Evolutionary conservation across 2,113 vertebrate genomes (phyloP), one percentile per base, ranked within the genome.

Genomic region (Mustela lutreola): DNA sequence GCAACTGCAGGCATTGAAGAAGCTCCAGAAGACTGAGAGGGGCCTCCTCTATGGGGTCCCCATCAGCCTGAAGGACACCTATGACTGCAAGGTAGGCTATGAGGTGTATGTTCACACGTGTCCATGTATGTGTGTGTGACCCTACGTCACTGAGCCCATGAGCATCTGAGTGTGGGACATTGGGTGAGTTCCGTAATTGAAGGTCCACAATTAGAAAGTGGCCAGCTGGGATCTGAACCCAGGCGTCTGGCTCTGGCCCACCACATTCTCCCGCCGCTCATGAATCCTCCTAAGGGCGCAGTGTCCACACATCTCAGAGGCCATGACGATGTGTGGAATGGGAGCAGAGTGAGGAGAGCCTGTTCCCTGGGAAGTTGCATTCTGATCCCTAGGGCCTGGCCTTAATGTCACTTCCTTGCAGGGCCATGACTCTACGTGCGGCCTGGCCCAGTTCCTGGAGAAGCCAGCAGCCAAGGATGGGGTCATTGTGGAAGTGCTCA

Each of bases 11-110:
- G 96, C 98, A 1, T 10, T 99, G 53, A 89, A 97, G 50, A 89
- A 1, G 33, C 95, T 92, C 31, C 98, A 96, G 71, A 89, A 95
- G 26, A 97, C 96, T 76, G 98, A 98, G 53, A 28, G 91, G 39
- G 99, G 99, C 28, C 98, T 99, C 48, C 98, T 99, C 71, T 99
- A 99, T 0, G 99, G 99, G 1, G 91, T 99, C 63, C 99, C 99
- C 0, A 1, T 99, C 75, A 99, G 99, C 97, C 98, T 99, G 97
- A 99, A 99, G 98, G 99, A 99, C 2, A 98, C 99, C 71, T 9
- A 99, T 1, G 71, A 88, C n/a, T 98, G 98, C 97, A 98, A 99
- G 99, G 99, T 99, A 92, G 96, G 93, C 93, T 56, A 28, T 22
- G 79, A 45, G 42, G 42, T 33, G 7, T 15, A 19, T 4, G 6